Evolutionary conservation across 2,797 vertebrate genomes (phyloP).

Genomic region (Paguma larvata): DNA sequence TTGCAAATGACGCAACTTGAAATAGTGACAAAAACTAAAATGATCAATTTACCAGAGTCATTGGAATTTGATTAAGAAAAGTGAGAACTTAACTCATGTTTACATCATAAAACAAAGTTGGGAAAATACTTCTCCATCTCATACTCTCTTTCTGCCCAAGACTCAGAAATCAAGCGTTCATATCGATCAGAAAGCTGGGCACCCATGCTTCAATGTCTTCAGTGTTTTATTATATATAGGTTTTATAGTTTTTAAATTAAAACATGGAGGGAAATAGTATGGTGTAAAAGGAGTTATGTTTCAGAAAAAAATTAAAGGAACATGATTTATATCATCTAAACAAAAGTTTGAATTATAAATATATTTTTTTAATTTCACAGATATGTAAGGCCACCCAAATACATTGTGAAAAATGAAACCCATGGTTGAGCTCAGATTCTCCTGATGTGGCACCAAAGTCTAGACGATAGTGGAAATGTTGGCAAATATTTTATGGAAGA

Average conservation of each 20-base stretch:
- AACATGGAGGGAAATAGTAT: background rate
- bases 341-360: background rate
- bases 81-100: background rate
- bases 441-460: background rate
- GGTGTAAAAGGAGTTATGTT: background rate
- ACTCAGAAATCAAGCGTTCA: background rate
- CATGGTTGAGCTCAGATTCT: background rate
- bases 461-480: background rate
- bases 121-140: background rate
- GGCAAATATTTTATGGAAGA: background rate
- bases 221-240: background rate
- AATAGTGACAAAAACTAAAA: background rate
- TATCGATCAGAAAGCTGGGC: background rate
- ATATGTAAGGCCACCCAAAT: background rate
- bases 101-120: background rate
- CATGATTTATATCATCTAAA: background rate
- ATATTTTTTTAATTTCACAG: background rate
- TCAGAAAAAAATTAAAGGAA: background rate
- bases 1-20: background rate
- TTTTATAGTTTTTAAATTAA: constrained; percentile 38
- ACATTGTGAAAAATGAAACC: background rate
- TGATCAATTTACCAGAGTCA: background rate
- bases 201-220: background rate
- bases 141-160: background rate
- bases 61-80: background rate